Base-by-base conservation (phyloP, 2,113 vertebrate genomes). In the Atrichornis clamosus region DNA sequence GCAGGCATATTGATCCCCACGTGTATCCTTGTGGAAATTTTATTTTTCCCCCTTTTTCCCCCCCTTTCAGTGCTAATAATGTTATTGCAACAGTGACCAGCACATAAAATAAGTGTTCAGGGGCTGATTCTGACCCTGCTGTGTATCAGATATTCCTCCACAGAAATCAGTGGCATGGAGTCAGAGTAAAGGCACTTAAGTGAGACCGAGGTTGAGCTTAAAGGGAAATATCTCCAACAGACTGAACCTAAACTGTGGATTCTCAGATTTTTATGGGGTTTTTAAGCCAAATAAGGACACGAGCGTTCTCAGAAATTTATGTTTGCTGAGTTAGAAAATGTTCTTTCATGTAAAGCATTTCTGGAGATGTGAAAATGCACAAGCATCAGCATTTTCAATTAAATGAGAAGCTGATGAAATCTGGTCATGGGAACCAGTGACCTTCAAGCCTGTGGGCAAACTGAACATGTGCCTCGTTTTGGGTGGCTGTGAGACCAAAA, bases 401-500 rank as follows among this genome's bases (percentile, higher is more conserved):
- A 42, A 59, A 49, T 52, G 49, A 86, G 72, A 89, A 47, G 64
- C 50, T 89, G 77, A 78, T 70, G 60, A 74, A 74, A 42, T 70
- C 63, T 63, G 73, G 26, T 77, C 90, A 53, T 26, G 39, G 70
- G 55, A 89, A 64, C 28, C 63, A 91, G 28, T 65, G 91, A 55
- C 84, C 80, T 92, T 70, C 50, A 64, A 26, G 11, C 15, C 42
- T 67, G 60, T 35, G 68, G 35, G 68, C 47, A 60, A 39, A 85
- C 56, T 33, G 62, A 88, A 69, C 84, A 65, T 23, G 10, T n/a
- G 49, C 16, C 84, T 87, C 89, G 35, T 53, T 91, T 87, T 77
- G 42, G 24, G 80, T 58, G 73, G 63, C 59, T 76, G 11, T 89
- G 89, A 92, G 91, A 95, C 81, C 41, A n/a, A 84, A 95, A 92